Evolutionary conservation across 2,113 vertebrate species (phyloP), one percentile per base, ranked within the genome.

Genomic region (Nipponia nippon): DNA sequence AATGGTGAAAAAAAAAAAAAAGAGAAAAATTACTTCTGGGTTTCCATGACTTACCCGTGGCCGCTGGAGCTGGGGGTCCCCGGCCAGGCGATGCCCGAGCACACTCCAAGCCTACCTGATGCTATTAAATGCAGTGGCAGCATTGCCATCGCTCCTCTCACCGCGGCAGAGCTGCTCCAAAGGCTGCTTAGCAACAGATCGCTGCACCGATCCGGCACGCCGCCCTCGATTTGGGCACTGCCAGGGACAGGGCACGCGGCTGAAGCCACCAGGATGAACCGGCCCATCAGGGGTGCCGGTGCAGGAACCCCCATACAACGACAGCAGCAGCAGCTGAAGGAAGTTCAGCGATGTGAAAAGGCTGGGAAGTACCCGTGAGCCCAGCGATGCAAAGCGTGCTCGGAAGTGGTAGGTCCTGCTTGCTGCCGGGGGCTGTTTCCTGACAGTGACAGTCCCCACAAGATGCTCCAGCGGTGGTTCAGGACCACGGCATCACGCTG

Each of bases 181-280:
- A 70, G 73, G 82, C 92, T 93, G 94, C 87, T 92, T 86, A 93
- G 93, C 87, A 94, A 94, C 96, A 26, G 69, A 10, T 70, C 63
- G 6, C 90, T 3, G 85, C 81, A 59, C 4, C 7, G 26, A 20
- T 50, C 47, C 18, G 2, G 49, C 46, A 62, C 30, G 2, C 3
- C 14, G 2, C 49, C 78, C 78, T 46, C 14, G 1, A 14, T 29
- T 27, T 8, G 14, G 78, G 78, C 36, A 69, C 56, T 17, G 23
- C 20, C 18, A 1, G 16, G 70, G 17, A 17, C 8, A 0, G 50
- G 36, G 40, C 11, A 5, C 0, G 0, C 0, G 44, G 61, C 55
- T 9, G 0, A 62, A 44, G 66, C 30, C 15, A 0, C 26, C 21
- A 1, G 13, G 40, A 18, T 8, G 11, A 19, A 11, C 25, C 8